Evolutionary conservation across 2,113 vertebrate genomes (phyloP), one percentile per base, ranked within the genome.

Genomic region (Struthio camelus): DNA sequence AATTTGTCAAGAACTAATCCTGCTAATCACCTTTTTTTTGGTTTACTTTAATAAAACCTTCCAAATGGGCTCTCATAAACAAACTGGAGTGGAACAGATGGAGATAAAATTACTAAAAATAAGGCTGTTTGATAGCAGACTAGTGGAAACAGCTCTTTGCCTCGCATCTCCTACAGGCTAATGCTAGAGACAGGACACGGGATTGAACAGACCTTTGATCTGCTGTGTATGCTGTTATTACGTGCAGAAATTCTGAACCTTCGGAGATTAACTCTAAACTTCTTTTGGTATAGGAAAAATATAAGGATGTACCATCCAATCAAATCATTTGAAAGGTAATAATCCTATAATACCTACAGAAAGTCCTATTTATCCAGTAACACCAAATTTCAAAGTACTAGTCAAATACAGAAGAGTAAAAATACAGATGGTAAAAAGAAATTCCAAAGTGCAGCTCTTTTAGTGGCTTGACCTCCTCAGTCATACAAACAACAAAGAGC

Each of bases 221-320:
- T 0, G 5, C 4, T 1, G 0, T 1, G 6, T 38, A 28, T 11
- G 3, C 0, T 1, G 27, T 24, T 53, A 72, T 66, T 20, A n/a
- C 0, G 0, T 8, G 36, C 5, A 36, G 30, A 81, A 66, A 58
- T 77, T 14, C 30, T 42, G 34, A 76, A 76, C 36, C 44, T 59
- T 36, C 40, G 17, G 54, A 27, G 22, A 42, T 3, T 5, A 44
- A 64, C 7, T 14, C 10, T 15, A 28, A 61, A 40, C 3, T 38
- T 51, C 64, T 72, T 88, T 53, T 34, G 10, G 12, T 22, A 15
- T 32, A 48, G 27, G 8, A 94, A 53, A 53, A 73, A 56, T 5
- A 51, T 16, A 40, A 20, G 30, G 15, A 5, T 64, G 11, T 51
- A 30, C 32, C 7, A 4, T 34, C 36, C 42, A 44, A n/a, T 32